Percentiles rank a stretch among this genome's conserved stretches.
These are phyloP conservation scores for Heteromyza rotundicornis DNA, from an alignment of 2,888 invertebrate genomes.

Conservation along the genomic window DNA sequence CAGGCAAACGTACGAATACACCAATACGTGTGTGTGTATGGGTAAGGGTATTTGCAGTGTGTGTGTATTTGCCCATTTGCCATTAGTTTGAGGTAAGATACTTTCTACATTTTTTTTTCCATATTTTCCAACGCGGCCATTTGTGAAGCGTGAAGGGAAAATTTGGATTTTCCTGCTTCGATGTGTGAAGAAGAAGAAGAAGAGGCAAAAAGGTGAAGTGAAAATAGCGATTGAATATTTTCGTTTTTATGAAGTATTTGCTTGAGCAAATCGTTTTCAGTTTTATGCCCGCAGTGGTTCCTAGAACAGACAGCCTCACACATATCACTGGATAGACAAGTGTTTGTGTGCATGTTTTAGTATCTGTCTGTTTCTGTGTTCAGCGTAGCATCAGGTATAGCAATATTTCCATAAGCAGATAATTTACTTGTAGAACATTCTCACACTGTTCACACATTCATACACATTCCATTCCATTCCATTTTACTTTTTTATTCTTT, in stretches of 20 bases:
- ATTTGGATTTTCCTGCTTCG: neutral
- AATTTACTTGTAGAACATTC: conserved; percentile 20
- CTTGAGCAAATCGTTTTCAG: conserved; percentile 5
- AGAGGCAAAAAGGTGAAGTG: neutral
- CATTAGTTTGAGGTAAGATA: neutral
- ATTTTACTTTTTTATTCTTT: neutral
- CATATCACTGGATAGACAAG: neutral
- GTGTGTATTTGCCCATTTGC: neutral
- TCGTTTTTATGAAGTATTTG: conserved; percentile 9
- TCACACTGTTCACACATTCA: neutral
- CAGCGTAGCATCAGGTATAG: conserved; percentile 13
- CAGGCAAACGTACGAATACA: conserved; percentile 13
- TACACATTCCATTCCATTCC: neutral
- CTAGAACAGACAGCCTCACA: neutral
- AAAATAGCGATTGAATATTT: conserved; percentile 2
- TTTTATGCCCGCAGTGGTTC: neutral
- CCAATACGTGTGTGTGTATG: neutral
- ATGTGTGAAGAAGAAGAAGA: neutral
- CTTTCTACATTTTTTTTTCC: neutral
- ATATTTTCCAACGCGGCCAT: neutral
- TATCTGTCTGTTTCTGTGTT: neutral
- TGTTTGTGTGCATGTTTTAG: neutral
- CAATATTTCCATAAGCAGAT: conserved; percentile 24
- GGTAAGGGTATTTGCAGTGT: neutral
- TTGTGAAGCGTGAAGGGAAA: neutral